These are phyloP conservation scores for Dolichallabes microphthalmus DNA, from an alignment of 2,113 vertebrate genomes.

Conservation along the genomic window DNA sequence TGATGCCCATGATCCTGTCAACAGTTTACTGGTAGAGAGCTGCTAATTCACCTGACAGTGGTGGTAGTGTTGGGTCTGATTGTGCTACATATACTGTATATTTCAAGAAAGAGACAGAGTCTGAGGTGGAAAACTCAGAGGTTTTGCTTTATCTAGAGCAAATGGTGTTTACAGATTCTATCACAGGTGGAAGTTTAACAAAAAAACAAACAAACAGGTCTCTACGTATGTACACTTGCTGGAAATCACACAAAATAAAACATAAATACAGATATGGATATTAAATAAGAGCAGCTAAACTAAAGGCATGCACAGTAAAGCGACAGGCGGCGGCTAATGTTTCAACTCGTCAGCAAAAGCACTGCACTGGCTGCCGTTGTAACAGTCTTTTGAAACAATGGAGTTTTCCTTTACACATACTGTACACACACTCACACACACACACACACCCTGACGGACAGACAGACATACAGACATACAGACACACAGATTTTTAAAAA, in stretches of 20 bases:
- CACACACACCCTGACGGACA: neutral
- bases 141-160: constrained; percentile 78
- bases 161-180: constrained; percentile 85
- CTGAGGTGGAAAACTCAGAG: constrained; percentile 47
- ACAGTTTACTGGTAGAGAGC: no score
- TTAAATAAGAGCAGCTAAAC: constrained; percentile 79
- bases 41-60: no score
- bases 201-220: constrained; percentile 52
- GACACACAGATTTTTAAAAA: neutral
- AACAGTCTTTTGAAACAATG: constrained; percentile 31
- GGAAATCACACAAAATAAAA: constrained; percentile 77
- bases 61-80: no score
- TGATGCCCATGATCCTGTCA: no score
- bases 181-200: constrained; percentile 78
- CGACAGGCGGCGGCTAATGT: constrained; percentile 62
- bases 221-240: constrained; percentile 89
- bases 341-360: constrained; percentile 42
- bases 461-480: neutral
- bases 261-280: constrained; percentile 88
- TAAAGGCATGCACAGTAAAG: constrained; percentile 76
- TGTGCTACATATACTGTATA: neutral
- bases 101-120: constrained; percentile 6
- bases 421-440: neutral
- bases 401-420: constrained; percentile 44
- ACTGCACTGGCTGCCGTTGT: constrained; percentile 43